Evolutionary conservation across 2,113 vertebrate species (phyloP).

Genomic region (Ammodytes dubius): DNA sequence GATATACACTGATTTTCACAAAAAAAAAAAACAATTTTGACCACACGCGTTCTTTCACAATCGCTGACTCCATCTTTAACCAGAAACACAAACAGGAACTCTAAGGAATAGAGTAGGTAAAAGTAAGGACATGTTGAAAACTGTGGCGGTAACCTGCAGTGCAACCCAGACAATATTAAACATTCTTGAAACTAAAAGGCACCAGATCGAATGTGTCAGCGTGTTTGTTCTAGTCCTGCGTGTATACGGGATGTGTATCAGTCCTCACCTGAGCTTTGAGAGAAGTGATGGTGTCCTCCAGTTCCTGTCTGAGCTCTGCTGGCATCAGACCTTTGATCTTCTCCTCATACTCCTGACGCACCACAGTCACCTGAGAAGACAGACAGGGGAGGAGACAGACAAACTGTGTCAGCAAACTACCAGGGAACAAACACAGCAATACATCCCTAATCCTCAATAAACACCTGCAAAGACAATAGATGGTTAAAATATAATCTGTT

Average conservation of each 20-base stretch:
- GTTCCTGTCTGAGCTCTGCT: constrained; percentile 88
- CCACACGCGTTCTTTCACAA: too few species aligned
- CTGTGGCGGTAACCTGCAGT: not conserved
- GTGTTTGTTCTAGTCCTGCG: not conserved
- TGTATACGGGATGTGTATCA: not conserved
- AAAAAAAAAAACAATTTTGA: too few species aligned
- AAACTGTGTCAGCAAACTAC: not conserved
- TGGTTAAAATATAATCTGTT: not conserved
- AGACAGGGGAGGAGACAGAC: not conserved
- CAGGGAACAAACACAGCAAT: not conserved
- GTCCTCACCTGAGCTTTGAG: constrained; percentile 93
- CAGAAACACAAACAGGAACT: too few species aligned
- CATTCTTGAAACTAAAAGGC: constrained; percentile 7
- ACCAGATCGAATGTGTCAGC: not conserved
- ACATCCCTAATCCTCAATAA: not conserved
- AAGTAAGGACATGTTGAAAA: not conserved
- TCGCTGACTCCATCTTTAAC: too few species aligned
- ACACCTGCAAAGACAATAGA: too few species aligned
- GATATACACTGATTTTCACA: too few species aligned
- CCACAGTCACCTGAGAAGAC: constrained; percentile 87
- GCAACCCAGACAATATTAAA: not conserved
- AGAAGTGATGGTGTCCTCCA: constrained; percentile 95
- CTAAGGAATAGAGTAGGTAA: too few species aligned
- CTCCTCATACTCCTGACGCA: constrained; percentile 90
- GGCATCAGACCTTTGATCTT: constrained; percentile 94